Conservation (phyloP, 2,113 vertebrate genomes). For the Gnathonemus echidnorhynchus region DNA sequence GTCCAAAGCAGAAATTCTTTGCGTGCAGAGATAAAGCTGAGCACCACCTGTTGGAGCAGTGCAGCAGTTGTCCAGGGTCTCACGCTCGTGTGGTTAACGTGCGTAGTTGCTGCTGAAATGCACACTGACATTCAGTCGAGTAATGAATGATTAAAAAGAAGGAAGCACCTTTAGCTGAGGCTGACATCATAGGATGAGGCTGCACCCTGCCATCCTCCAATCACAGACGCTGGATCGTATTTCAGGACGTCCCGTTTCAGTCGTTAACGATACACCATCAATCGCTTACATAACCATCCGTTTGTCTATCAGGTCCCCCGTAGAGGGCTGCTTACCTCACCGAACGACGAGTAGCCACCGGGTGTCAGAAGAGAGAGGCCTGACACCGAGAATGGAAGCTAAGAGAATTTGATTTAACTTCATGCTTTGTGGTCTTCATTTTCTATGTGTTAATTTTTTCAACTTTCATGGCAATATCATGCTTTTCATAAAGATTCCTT, state of each 20-base stretch:
- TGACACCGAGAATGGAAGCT: neutral
- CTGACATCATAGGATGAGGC: neutral
- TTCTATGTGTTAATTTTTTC: neutral
- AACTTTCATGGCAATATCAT: neutral
- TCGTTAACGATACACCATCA: neutral
- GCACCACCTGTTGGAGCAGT: neutral
- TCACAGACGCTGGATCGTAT: neutral
- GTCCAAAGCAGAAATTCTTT: neutral
- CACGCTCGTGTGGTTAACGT: neutral
- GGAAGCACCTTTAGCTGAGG: neutral
- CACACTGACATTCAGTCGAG: neutral
- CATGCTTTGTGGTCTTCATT: neutral
- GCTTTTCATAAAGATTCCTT: conserved; percentile 6
- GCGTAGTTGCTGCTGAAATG: neutral
- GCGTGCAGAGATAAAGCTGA: neutral
- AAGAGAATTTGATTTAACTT: neutral
- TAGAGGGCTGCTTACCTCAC: neutral
- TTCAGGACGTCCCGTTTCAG: neutral
- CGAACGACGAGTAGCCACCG: neutral
- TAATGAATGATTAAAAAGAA: neutral
- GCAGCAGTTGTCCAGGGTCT: neutral
- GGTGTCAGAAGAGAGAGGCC: neutral
- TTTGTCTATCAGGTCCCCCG: neutral
- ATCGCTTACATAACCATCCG: neutral
- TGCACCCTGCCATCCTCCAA: neutral